A percentile compares a stretch with the other conserved stretches of the same genome.
Evolutionary conservation across 2,888 invertebrate genomes (phyloP).

Genomic region (Theretra japonica): DNA sequence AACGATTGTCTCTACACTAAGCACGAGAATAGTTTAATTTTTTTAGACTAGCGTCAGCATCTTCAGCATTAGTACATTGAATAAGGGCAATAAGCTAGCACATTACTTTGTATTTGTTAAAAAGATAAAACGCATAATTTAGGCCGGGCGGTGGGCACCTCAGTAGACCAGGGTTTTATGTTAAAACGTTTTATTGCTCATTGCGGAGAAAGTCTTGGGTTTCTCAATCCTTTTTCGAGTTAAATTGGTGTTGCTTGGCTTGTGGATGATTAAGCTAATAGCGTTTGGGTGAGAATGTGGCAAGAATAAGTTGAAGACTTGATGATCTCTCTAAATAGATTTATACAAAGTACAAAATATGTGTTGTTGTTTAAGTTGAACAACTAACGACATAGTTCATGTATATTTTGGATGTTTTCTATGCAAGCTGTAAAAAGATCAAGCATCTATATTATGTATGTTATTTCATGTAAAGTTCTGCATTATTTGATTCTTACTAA

Average conservation of each 20-base stretch:
- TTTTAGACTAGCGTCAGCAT: background rate
- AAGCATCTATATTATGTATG: no score
- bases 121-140: conserved; percentile 15
- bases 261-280: conserved; percentile 2
- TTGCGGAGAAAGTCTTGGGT: conserved; percentile 13
- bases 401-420: no score
- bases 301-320: background rate
- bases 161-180: conserved; percentile 4
- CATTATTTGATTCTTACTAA: no score
- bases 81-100: background rate
- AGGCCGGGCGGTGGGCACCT: background rate
- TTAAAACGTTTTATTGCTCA: conserved; percentile 18
- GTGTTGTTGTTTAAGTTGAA: no score
- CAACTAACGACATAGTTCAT: no score
- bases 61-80: background rate
- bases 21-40: background rate
- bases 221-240: conserved; percentile 17
- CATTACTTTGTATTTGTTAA: conserved; percentile 26
- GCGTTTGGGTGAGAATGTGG: background rate
- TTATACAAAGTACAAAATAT: no score
- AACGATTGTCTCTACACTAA: background rate
- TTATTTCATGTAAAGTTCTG: no score
- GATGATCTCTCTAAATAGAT: no score
- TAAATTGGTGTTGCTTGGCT: conserved; percentile 7
- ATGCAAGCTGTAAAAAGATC: no score